A percentile compares a stretch with the other conserved stretches of the same genome.
Evolutionary conservation across 2,888 invertebrate genomes (phyloP).

Genomic region (Lydus trimaculatus): DNA sequence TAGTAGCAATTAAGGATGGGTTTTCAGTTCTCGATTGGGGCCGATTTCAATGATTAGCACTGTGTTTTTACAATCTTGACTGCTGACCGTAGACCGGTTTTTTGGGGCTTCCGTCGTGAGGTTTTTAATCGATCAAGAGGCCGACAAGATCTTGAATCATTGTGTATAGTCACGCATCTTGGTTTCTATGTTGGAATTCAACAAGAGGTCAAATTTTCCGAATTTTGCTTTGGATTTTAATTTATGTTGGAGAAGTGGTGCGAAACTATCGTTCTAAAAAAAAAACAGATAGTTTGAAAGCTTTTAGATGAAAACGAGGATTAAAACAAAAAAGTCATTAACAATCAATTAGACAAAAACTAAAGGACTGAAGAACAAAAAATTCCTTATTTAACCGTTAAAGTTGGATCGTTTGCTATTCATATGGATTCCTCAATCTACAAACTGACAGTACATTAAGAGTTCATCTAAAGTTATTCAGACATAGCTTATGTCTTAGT

Average conservation of each 20-base stretch:
- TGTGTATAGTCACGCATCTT: conserved; percentile 1
- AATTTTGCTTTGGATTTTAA: neutral
- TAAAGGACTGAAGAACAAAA: neutral
- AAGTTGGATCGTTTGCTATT: neutral
- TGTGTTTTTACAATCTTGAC: conserved; percentile 1
- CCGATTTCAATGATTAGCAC: conserved; percentile 5
- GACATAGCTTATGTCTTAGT: neutral
- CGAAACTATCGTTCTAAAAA: neutral
- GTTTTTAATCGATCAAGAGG: neutral
- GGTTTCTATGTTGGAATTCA: neutral
- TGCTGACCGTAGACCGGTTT: neutral
- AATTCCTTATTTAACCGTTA: neutral
- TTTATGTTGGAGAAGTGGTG: conserved; percentile 1
- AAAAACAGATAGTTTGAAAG: neutral
- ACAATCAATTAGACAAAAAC: neutral
- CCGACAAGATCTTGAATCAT: conserved; percentile 3
- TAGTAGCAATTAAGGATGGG: conserved; percentile 26
- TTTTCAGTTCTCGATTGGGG: neutral
- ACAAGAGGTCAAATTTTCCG: neutral
- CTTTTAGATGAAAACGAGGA: neutral
- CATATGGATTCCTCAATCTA: neutral
- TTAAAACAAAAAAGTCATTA: neutral
- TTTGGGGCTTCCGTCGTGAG: neutral
- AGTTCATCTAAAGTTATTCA: neutral
- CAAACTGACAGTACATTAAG: neutral